These are phyloP conservation scores for Pantelozetes paolii DNA, from an alignment of 2,888 invertebrate species.

Conservation along the genomic window DNA sequence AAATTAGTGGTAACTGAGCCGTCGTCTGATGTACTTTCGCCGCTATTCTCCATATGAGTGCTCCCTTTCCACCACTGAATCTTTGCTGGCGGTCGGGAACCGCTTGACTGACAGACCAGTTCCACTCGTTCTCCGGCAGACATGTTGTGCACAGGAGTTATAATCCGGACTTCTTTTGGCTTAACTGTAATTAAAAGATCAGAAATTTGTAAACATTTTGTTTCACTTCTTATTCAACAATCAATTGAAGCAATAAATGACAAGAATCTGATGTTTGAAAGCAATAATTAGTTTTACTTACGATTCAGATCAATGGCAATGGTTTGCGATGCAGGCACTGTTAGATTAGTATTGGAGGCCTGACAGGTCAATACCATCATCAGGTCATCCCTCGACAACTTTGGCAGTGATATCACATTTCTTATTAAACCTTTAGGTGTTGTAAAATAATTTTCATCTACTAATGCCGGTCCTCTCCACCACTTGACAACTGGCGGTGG, in stretches of 20 bases:
- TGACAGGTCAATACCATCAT: constrained; percentile 42
- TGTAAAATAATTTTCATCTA: constrained; percentile 44
- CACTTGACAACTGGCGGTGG: constrained; percentile 46
- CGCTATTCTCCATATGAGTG: constrained; percentile 52
- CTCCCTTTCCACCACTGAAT: constrained; percentile 39
- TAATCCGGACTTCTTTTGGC: constrained; percentile 43
- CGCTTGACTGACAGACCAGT: constrained; percentile 43
- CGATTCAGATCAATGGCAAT: constrained; percentile 43
- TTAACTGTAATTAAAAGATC: too few relatives aligned
- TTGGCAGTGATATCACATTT: constrained; percentile 38
- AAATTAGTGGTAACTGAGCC: constrained; percentile 58
- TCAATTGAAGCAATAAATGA: too few relatives aligned
- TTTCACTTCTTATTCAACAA: too few relatives aligned
- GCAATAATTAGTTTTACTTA: too few relatives aligned
- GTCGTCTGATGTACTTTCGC: constrained; percentile 47
- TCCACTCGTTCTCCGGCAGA: constrained; percentile 31
- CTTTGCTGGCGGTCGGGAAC: constrained; percentile 42
- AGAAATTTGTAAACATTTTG: too few relatives aligned
- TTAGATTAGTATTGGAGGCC: constrained; percentile 43
- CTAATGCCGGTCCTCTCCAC: constrained; percentile 46
- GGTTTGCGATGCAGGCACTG: constrained; percentile 37
- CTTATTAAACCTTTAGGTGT: constrained; percentile 22
- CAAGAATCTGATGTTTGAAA: too few relatives aligned
- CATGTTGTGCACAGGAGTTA: constrained; percentile 42
- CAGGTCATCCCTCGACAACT: constrained; percentile 40